Conservation (phyloP, 2,113 vertebrate genomes). For the Catagonus wagneri region DNA sequence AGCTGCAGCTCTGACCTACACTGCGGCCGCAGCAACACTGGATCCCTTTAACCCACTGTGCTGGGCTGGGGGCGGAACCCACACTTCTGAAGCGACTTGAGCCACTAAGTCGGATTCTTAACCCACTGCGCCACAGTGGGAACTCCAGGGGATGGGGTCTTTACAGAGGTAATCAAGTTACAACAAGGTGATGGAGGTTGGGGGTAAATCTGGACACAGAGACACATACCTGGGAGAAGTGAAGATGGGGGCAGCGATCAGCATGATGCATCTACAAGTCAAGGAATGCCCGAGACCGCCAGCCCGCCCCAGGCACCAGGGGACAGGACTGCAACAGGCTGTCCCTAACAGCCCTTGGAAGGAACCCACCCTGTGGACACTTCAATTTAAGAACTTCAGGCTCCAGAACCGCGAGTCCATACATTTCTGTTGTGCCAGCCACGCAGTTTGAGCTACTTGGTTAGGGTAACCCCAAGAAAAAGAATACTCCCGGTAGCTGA, state of each 20-base stretch:
- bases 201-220: neutral
- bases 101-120: no score
- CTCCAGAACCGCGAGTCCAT: neutral
- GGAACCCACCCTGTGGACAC: neutral
- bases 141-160: neutral
- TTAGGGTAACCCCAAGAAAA: neutral
- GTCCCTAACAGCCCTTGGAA: neutral
- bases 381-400: neutral
- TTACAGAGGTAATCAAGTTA: neutral
- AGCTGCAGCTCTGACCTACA: no score
- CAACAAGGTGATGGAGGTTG: neutral
- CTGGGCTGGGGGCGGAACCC: no score
- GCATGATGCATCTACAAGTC: neutral
- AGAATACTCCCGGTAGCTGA: neutral
- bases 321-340: accelerated
- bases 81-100: no score
- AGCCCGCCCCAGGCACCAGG: neutral
- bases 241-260: neutral
- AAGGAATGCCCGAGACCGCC: neutral
- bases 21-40: no score
- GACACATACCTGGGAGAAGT: neutral
- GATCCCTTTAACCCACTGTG: no score
- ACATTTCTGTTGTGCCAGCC: neutral
- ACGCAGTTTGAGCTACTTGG: no score
- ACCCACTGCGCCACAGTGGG: no score